phyloP scores from a whole-genome alignment of 2,113 vertebrate species.

The Thryonomys swinderianus region DNA sequence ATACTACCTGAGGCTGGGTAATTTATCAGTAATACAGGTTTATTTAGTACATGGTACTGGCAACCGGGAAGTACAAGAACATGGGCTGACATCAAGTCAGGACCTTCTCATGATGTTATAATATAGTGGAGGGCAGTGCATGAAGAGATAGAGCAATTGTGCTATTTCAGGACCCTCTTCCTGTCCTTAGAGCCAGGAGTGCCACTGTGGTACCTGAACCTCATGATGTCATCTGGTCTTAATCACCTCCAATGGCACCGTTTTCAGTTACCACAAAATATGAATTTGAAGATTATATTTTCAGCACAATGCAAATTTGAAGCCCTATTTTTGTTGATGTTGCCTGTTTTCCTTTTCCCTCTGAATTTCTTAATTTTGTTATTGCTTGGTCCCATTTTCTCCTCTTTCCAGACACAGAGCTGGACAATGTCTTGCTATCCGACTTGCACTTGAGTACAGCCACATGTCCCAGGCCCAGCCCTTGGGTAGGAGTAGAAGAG shows the following conservation, averaged over 20 bases:
- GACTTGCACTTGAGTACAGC: neutral
- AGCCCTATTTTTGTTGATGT: neutral
- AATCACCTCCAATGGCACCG: neutral
- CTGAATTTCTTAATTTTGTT: neutral
- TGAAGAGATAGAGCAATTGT: neutral
- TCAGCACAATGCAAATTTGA: neutral
- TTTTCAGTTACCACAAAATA: neutral
- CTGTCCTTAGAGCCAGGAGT: neutral
- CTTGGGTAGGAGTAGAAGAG: neutral
- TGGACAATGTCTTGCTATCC: neutral
- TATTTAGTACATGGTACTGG: neutral
- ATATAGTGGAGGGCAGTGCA: neutral
- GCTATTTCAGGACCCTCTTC: neutral
- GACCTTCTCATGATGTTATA: neutral
- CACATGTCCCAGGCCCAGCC: neutral
- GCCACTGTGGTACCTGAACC: neutral
- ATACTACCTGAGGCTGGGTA: neutral
- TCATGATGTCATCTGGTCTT: neutral
- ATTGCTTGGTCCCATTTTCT: neutral
- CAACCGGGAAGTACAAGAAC: neutral
- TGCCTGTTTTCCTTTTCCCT: neutral
- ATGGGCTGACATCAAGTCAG: neutral
- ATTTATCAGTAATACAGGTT: neutral
- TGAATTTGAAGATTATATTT: neutral
- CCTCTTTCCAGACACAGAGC: neutral